Conservation (phyloP, 2,888 invertebrate species). For the Notodonta ziczac region DNA sequence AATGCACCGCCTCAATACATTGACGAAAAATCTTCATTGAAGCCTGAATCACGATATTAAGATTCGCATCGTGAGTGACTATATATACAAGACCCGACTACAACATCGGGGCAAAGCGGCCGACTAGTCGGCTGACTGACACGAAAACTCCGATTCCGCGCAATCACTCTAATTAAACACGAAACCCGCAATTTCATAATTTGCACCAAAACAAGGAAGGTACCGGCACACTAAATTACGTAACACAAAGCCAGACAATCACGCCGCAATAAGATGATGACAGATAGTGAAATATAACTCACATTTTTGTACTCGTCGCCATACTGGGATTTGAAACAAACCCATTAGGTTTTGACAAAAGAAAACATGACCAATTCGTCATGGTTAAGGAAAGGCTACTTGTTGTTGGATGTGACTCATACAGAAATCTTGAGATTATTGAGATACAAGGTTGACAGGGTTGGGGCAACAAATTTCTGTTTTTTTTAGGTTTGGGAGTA, state of each 20-base stretch:
- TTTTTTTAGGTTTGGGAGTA: background rate
- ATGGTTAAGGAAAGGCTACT: slow-evolving; percentile 25
- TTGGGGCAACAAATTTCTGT: background rate
- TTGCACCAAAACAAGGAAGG: slow-evolving; percentile 26
- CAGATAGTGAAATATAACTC: slow-evolving; percentile 31
- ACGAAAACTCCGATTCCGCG: slow-evolving; percentile 28
- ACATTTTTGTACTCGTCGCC: slow-evolving; percentile 15
- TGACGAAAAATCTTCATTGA: too few relatives aligned
- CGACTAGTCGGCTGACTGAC: slow-evolving; percentile 12
- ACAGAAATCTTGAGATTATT: slow-evolving; percentile 25
- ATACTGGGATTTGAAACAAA: background rate
- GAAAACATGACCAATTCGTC: slow-evolving; percentile 20
- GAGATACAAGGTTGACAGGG: slow-evolving; percentile 10
- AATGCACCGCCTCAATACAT: too few relatives aligned
- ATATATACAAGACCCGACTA: too few relatives aligned
- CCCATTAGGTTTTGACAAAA: slow-evolving; percentile 30
- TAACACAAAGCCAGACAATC: slow-evolving; percentile 34
- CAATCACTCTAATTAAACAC: slow-evolving; percentile 39
- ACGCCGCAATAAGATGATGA: slow-evolving; percentile 40
- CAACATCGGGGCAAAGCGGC: too few relatives aligned
- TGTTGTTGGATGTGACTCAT: slow-evolving; percentile 34
- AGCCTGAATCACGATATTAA: too few relatives aligned
- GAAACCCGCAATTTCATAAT: slow-evolving; percentile 36
- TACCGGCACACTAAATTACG: slow-evolving; percentile 33
- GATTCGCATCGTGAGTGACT: too few relatives aligned